A percentile compares a stretch with the other conserved stretches of the same genome.
Evolutionary conservation across 1,140 invertebrate genomes (phyloP).

Genomic region (Temnothorax longispinosus): DNA sequence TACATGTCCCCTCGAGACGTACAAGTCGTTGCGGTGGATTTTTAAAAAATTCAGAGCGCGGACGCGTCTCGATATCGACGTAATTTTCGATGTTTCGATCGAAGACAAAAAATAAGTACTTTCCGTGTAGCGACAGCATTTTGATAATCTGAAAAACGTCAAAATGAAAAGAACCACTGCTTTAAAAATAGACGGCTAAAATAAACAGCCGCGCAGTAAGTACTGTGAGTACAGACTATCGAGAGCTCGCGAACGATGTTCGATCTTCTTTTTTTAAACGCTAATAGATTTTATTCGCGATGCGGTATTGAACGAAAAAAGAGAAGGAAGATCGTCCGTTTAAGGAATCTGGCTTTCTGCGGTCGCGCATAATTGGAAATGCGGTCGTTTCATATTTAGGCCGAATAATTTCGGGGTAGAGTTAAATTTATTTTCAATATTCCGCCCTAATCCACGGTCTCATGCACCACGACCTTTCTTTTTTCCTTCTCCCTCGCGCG

Average conservation of each 20-base stretch:
- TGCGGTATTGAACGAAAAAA: neutral
- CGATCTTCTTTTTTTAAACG: neutral
- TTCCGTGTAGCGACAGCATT: neutral
- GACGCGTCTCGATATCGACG: neutral
- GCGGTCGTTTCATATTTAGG: neutral
- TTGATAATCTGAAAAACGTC: neutral
- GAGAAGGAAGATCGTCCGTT: neutral
- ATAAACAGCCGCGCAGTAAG: neutral
- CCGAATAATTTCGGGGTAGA: conserved; percentile 16
- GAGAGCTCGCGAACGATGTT: neutral
- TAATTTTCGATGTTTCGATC: neutral
- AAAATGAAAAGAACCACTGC: neutral
- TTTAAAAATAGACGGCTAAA: neutral
- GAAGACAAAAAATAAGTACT: neutral
- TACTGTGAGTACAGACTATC: neutral
- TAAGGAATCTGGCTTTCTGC: neutral
- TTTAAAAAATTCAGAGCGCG: conserved; percentile 7
- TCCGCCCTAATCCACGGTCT: neutral
- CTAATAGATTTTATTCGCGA: conserved; percentile 16
- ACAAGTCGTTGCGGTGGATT: neutral
- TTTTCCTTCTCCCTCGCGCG: neutral
- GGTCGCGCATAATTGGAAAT: neutral
- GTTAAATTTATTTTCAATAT: conserved; percentile 54
- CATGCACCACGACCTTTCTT: neutral
- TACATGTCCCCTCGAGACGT: neutral